Percentiles rank a stretch among this genome's conserved stretches.
phyloP scores from a whole-genome alignment of 2,113 vertebrate species.

The Neotoma lepida region DNA sequence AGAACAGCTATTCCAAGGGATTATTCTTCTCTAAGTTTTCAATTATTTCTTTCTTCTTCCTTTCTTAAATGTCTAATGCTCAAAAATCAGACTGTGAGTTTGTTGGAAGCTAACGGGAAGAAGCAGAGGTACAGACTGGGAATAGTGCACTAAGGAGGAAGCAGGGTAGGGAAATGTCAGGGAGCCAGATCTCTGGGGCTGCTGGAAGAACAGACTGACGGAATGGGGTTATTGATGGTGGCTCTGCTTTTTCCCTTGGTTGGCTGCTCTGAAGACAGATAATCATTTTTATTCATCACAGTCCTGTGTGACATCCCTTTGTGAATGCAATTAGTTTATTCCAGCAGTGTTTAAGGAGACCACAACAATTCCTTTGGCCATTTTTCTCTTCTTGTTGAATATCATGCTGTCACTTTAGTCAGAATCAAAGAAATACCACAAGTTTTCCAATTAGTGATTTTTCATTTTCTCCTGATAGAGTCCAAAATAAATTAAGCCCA shows the following conservation, averaged over 20 bases:
- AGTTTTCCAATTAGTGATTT: neutral
- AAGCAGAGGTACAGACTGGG: rapidly evolving
- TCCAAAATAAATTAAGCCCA: constrained; percentile 62
- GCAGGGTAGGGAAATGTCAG: rapidly evolving
- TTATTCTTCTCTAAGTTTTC: neutral
- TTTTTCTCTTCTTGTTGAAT: neutral
- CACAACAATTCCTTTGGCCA: neutral
- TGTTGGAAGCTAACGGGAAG: neutral
- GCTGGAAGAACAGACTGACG: neutral
- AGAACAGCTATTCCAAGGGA: neutral
- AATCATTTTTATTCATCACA: neutral
- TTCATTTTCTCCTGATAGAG: constrained; percentile 43
- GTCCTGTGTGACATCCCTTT: neutral
- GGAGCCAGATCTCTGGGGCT: neutral
- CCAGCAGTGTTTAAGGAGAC: neutral
- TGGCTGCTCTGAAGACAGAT: neutral
- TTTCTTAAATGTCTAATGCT: neutral
- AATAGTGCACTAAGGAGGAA: neutral
- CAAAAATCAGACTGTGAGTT: neutral
- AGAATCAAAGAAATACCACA: constrained; percentile 23
- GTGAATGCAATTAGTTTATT: neutral
- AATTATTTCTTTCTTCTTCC: neutral
- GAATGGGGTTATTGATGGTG: neutral
- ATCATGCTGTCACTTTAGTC: neutral
- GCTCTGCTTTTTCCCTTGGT: neutral